Conservation (phyloP, 1,140 invertebrate genomes). For the Brachionus calyciflorus region DNA sequence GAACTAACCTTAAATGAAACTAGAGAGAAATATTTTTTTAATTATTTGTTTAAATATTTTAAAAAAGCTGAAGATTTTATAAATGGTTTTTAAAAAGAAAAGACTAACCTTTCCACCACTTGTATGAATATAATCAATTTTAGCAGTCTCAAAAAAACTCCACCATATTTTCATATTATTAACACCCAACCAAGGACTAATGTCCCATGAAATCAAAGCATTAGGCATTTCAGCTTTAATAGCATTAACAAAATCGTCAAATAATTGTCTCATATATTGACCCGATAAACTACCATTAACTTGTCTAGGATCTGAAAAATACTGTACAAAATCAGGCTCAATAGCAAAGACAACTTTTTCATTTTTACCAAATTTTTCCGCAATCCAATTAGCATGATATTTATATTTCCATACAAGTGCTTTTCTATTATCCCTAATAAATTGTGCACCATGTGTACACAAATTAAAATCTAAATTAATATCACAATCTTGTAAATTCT, state of each 20-base stretch:
- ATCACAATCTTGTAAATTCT: constrained; percentile 29
- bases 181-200: constrained; percentile 32
- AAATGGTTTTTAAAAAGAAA: no score
- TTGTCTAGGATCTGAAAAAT: constrained; percentile 12
- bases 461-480: constrained; percentile 1
- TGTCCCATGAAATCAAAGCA: constrained; percentile 38
- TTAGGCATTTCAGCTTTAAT: constrained; percentile 23
- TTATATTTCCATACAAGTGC: neutral
- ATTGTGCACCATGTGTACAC: constrained; percentile 17
- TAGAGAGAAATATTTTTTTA: no score
- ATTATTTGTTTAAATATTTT: no score
- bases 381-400: constrained; percentile 27
- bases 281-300: neutral
- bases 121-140: constrained; percentile 33
- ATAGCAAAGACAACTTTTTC: constrained; percentile 11
- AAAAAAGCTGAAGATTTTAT: no score
- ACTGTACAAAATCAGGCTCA: constrained; percentile 27
- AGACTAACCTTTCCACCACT: constrained; percentile 31
- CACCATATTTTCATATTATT: constrained; percentile 11
- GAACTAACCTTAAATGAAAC: no score
- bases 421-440: constrained; percentile 7
- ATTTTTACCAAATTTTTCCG: neutral
- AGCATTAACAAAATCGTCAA: constrained; percentile 8
- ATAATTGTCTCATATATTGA: constrained; percentile 5
- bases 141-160: constrained; percentile 5